Conservation (phyloP, 30 jellyfish, hydroid and myxozoan genomes). For the Hydractinia symbiolongicarpus region DNA sequence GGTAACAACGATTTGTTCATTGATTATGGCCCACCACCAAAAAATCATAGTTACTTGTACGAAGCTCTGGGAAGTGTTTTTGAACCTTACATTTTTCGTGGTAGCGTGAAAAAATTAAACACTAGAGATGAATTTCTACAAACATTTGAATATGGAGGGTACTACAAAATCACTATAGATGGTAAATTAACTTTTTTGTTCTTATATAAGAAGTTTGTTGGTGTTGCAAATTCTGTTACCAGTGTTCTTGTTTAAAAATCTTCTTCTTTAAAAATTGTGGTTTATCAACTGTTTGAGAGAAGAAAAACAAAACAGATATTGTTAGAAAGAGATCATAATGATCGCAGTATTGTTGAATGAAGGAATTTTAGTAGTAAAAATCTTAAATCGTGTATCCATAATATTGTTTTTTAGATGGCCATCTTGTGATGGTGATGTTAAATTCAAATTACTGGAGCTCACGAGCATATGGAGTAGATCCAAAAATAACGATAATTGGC, state of each 20-base stretch:
- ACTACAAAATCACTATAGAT: conserved; percentile 4
- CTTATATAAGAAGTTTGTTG: neutral
- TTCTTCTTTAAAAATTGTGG: too few relatives aligned
- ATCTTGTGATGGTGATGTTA: conserved; percentile 30
- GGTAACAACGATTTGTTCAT: conserved; percentile 32
- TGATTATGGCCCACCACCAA: conserved; percentile 28
- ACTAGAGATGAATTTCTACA: conserved; percentile 1
- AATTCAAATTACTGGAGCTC: conserved; percentile 70
- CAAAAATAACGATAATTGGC: conserved; percentile 33
- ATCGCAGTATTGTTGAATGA: too few relatives aligned
- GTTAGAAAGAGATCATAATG: too few relatives aligned
- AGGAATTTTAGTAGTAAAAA: too few relatives aligned
- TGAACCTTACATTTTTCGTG: conserved; percentile 21
- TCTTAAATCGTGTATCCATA: too few relatives aligned
- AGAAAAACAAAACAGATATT: too few relatives aligned
- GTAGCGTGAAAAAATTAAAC: neutral
- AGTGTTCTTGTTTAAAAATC: too few relatives aligned
- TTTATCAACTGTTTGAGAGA: too few relatives aligned
- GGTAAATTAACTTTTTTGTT: conserved; percentile 12
- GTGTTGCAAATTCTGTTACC: too few relatives aligned
- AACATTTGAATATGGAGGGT: conserved; percentile 32
- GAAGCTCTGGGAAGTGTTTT: neutral
- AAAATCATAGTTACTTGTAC: neutral
- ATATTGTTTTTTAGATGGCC: neutral
- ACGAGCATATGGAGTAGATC: conserved; percentile 13